Percentiles rank a stretch among this genome's conserved stretches.
Conservation (phyloP, 2,113 vertebrate genomes). For the Eulemur rufifrons region DNA sequence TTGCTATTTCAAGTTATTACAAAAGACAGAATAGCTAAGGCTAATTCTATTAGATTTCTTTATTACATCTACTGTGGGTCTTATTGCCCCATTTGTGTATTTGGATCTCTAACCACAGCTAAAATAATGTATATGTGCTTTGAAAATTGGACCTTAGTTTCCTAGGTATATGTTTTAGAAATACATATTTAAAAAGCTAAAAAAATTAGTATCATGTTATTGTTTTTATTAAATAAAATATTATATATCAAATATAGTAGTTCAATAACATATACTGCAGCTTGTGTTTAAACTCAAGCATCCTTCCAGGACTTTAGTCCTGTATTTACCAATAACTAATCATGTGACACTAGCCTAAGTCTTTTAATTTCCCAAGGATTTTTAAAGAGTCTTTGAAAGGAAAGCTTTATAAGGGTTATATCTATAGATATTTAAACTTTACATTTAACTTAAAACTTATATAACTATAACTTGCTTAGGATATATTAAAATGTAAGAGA, state of each 20-base stretch:
- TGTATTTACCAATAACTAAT: neutral
- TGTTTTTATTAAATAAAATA: neutral
- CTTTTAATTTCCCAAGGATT: neutral
- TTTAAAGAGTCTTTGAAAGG: neutral
- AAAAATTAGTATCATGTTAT: neutral
- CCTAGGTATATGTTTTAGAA: neutral
- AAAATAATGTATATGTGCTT: conserved; percentile 7
- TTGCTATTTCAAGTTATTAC: conserved; percentile 48
- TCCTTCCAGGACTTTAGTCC: neutral
- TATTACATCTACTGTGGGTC: conserved; percentile 16
- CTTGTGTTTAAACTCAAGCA: neutral
- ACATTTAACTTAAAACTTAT: neutral
- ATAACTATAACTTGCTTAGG: neutral
- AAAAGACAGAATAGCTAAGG: conserved; percentile 46
- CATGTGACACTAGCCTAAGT: neutral
- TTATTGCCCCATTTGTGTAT: conserved; percentile 29
- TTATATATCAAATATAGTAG: neutral
- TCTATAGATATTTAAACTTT: neutral
- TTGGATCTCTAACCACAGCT: conserved; percentile 29
- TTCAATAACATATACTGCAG: neutral
- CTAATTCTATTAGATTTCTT: conserved; percentile 70
- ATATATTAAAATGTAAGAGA: neutral
- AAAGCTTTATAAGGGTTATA: neutral
- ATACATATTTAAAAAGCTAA: neutral
- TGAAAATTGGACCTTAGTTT: neutral